Percentiles rank a stretch among this genome's conserved stretches.
These are phyloP conservation scores for Colius striatus DNA, from an alignment of 2,113 vertebrate genomes.

Conservation along the genomic window DNA sequence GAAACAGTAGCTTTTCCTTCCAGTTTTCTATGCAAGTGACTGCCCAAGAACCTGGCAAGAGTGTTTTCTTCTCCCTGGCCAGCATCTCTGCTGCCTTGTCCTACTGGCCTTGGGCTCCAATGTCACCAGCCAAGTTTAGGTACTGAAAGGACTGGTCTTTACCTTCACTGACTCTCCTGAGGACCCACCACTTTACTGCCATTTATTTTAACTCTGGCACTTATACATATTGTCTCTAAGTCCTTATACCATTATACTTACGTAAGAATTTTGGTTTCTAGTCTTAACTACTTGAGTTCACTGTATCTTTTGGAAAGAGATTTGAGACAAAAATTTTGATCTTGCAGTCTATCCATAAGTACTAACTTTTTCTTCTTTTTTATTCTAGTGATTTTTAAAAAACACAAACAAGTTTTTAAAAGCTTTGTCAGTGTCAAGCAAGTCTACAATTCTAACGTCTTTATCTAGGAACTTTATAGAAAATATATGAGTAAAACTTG, in stretches of 20 bases:
- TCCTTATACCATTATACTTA: not conserved
- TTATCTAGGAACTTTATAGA: not conserved
- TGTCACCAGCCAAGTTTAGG: conserved; percentile 56
- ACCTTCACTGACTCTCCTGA: conserved; percentile 1
- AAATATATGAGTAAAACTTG: not conserved
- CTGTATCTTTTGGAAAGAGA: not conserved
- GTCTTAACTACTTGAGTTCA: not conserved
- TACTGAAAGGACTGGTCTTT: conserved; percentile 77
- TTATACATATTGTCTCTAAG: not conserved
- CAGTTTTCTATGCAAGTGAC: conserved; percentile 75
- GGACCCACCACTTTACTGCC: not conserved
- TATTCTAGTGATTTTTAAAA: not conserved
- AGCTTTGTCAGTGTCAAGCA: not conserved
- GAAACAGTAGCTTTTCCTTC: conserved; percentile 74
- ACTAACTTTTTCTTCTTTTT: not conserved
- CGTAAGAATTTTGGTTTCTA: not conserved
- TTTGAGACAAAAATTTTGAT: not conserved
- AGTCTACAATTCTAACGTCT: not conserved
- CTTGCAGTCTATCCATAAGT: not conserved
- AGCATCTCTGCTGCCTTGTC: conserved; percentile 68
- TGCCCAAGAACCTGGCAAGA: not conserved
- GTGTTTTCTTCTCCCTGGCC: conserved; percentile 78
- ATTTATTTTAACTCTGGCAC: not conserved
- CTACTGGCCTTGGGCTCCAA: conserved; percentile 72
- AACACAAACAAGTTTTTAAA: not conserved